Percentiles rank a stretch among this genome's conserved stretches.
These are phyloP conservation scores for Podarcis siculus DNA, from an alignment of 2,797 vertebrate species.

Conservation along the genomic window DNA sequence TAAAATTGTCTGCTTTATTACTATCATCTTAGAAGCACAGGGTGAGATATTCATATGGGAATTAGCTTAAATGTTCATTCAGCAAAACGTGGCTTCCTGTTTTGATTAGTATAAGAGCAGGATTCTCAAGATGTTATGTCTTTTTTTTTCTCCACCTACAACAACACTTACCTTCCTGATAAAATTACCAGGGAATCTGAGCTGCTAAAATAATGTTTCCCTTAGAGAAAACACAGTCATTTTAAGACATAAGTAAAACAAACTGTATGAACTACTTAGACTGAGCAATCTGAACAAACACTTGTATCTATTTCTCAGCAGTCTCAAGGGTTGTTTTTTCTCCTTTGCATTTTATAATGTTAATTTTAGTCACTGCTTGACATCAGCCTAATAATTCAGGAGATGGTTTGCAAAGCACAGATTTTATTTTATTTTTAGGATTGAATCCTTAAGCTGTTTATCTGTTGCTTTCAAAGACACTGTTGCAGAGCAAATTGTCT, in stretches of 20 bases:
- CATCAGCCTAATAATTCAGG: conserved; percentile 12
- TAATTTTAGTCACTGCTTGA: background rate
- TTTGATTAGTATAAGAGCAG: conserved; percentile 31
- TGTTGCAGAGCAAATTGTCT: background rate
- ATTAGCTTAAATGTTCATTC: conserved; percentile 43
- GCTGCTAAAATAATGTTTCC: conserved; percentile 55
- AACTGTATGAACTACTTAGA: conserved; percentile 11
- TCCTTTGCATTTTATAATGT: background rate
- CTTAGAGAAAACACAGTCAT: conserved; percentile 56
- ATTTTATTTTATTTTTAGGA: background rate
- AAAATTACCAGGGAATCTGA: conserved; percentile 47
- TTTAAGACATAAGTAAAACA: conserved; percentile 54
- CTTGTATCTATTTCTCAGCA: conserved; percentile 6
- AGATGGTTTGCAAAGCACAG: conserved; percentile 13
- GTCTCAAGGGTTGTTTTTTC: background rate
- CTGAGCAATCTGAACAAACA: conserved; percentile 6
- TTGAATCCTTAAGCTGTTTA: background rate
- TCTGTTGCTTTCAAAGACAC: background rate
- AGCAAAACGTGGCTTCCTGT: conserved; percentile 34
- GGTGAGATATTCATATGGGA: conserved; percentile 36
- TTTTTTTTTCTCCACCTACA: conserved; percentile 33
- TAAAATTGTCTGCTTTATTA: conserved; percentile 28
- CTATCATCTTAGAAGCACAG: conserved; percentile 14
- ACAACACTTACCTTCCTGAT: conserved; percentile 53
- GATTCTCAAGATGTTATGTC: conserved; percentile 44